These are phyloP conservation scores for Formica aserva DNA, from an alignment of 2,888 invertebrate genomes.

Conservation along the genomic window DNA sequence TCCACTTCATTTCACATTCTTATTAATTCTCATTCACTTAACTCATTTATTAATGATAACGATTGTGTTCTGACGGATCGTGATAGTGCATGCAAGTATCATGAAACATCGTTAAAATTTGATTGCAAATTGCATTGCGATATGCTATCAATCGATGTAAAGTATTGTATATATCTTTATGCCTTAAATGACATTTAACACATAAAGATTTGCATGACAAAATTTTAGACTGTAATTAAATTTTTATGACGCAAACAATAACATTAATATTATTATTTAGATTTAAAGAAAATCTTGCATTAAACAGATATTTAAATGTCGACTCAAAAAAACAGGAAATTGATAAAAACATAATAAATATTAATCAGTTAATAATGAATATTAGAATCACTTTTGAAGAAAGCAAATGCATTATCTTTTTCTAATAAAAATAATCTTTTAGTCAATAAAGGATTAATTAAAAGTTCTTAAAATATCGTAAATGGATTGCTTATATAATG, in stretches of 20 bases:
- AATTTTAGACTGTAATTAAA: background rate
- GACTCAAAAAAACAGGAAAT: background rate
- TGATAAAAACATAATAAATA: background rate
- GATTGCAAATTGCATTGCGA: background rate
- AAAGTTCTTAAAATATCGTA: background rate
- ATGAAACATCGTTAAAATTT: background rate
- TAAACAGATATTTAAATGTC: constrained; percentile 5
- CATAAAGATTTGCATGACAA: background rate
- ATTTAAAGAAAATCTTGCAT: background rate
- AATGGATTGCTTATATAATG: background rate
- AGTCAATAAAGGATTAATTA: background rate
- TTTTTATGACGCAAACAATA: background rate
- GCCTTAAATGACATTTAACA: background rate
- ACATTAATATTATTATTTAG: background rate
- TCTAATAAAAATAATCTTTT: background rate
- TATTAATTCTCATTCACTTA: background rate
- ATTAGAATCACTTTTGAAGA: background rate
- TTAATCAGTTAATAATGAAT: background rate
- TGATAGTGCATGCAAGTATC: background rate
- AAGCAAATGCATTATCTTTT: background rate
- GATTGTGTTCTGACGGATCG: background rate
- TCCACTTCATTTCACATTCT: background rate
- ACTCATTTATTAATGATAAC: constrained; percentile 5
- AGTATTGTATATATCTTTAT: background rate
- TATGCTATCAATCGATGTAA: constrained; percentile 10